phyloP scores from a whole-genome alignment of 2,113 vertebrate species.

The Chlorocebus sabaeus region DNA sequence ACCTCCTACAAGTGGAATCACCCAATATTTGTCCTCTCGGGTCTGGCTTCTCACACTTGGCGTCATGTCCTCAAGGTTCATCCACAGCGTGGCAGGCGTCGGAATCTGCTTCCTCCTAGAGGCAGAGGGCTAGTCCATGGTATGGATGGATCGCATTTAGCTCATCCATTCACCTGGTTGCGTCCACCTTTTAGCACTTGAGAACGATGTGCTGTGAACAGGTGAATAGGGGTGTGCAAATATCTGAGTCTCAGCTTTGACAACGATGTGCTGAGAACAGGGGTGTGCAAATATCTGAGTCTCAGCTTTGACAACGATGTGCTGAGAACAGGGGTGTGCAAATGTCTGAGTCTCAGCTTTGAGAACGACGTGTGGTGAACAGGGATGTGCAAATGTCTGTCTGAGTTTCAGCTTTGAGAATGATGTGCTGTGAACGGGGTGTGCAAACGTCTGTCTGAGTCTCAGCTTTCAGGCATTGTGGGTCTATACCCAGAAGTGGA shows the following conservation, averaged over 20 bases:
- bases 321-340: not conserved
- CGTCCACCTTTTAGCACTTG: too few species aligned
- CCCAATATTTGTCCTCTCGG: fast-evolving
- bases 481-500: not conserved
- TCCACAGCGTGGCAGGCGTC: fast-evolving
- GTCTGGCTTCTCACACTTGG: too few species aligned
- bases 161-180: fast-evolving
- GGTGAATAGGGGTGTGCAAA: fast-evolving
- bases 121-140: not conserved
- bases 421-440: fast-evolving
- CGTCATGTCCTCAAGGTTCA: fast-evolving
- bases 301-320: not conserved
- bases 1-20: fast-evolving
- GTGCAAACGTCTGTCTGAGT: not conserved
- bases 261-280: not conserved
- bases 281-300: not conserved
- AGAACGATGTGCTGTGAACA: not conserved
- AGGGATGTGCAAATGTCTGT: not conserved
- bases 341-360: not conserved
- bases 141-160: fast-evolving
- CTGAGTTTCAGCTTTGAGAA: not conserved
- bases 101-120: not conserved
- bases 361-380: not conserved
- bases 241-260: not conserved
- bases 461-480: not conserved